phyloP scores from a whole-genome alignment of 2,797 vertebrate genomes.

The Acanthurus tractus region DNA sequence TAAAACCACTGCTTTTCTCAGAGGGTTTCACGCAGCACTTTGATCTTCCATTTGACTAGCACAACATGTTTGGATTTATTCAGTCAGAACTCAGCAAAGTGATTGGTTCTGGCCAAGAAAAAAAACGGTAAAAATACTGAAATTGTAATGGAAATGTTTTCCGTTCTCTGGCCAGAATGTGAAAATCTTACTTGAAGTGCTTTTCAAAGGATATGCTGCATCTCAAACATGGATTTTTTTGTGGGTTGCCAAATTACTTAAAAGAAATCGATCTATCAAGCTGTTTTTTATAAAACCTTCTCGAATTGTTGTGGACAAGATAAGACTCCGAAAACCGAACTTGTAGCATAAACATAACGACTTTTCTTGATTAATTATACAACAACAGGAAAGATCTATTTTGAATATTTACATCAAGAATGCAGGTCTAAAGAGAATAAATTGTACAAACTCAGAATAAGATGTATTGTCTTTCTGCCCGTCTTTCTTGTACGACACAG shows the following conservation, averaged over 20 bases:
- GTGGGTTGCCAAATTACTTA: slow-evolving; percentile 46
- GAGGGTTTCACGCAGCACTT: slow-evolving; percentile 48
- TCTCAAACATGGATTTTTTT: slow-evolving; percentile 16
- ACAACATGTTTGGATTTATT: slow-evolving; percentile 53
- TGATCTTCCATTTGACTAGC: slow-evolving; percentile 60
- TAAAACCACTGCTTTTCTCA: slow-evolving; percentile 55
- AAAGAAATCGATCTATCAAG: slow-evolving; percentile 34
- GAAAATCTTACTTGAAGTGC: slow-evolving; percentile 27
- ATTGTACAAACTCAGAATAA: slow-evolving; percentile 22
- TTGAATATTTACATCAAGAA: slow-evolving; percentile 28
- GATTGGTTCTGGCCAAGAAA: slow-evolving; percentile 28
- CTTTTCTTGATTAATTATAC: slow-evolving; percentile 44
- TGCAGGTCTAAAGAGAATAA: slow-evolving; percentile 12
- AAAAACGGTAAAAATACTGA: slow-evolving; percentile 30
- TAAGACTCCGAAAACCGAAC: slow-evolving; percentile 18
- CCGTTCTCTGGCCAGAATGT: slow-evolving; percentile 39
- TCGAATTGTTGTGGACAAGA: slow-evolving; percentile 28
- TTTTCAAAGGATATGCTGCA: slow-evolving; percentile 42
- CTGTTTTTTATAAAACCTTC: slow-evolving; percentile 48
- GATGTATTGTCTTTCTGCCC: slow-evolving; percentile 2
- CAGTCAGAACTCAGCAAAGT: slow-evolving; percentile 44
- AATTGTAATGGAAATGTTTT: slow-evolving; percentile 39
- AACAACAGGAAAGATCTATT: slow-evolving; percentile 44
- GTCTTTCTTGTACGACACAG: neutral
- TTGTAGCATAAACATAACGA: slow-evolving; percentile 41